Percentiles rank a stretch among this genome's conserved stretches.
These are phyloP conservation scores for Baccha elongata DNA, from an alignment of 2,888 invertebrate genomes.

Conservation along the genomic window DNA sequence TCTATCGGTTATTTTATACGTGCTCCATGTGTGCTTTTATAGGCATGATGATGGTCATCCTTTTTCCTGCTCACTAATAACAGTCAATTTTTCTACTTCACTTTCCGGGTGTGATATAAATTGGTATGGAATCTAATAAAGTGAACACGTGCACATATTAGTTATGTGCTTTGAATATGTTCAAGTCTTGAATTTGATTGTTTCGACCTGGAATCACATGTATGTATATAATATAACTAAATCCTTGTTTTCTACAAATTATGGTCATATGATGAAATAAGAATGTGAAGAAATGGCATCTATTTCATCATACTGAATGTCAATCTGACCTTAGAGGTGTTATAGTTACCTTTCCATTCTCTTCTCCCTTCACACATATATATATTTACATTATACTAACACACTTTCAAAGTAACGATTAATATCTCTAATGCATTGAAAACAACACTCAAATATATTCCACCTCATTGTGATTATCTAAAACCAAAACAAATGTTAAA, in stretches of 20 bases:
- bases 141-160: slow-evolving; percentile 69
- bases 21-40: slow-evolving; percentile 1
- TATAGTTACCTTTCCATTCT: no score
- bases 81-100: slow-evolving; percentile 65
- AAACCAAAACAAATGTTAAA: slow-evolving; percentile 35
- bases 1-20: not conserved
- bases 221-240: no score
- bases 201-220: slow-evolving; percentile 62
- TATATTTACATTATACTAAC: slow-evolving; percentile 50
- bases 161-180: slow-evolving; percentile 22
- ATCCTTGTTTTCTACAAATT: slow-evolving; percentile 49
- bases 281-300: slow-evolving; percentile 42
- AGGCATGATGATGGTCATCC: slow-evolving; percentile 55
- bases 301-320: slow-evolving; percentile 40
- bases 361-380: no score
- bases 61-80: slow-evolving; percentile 65
- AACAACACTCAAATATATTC: slow-evolving; percentile 20
- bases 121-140: slow-evolving; percentile 72
- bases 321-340: slow-evolving; percentile 38
- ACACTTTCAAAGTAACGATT: slow-evolving; percentile 36
- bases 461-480: slow-evolving; percentile 4
- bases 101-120: slow-evolving; percentile 66
- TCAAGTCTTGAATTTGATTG: slow-evolving; percentile 71
- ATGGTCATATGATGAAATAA: slow-evolving; percentile 55
- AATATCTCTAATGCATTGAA: slow-evolving; percentile 33